A percentile compares a stretch with the other conserved stretches of the same genome.
These are phyloP conservation scores for Donacobius atricapilla DNA, from an alignment of 2,113 vertebrate species.

Conservation along the genomic window DNA sequence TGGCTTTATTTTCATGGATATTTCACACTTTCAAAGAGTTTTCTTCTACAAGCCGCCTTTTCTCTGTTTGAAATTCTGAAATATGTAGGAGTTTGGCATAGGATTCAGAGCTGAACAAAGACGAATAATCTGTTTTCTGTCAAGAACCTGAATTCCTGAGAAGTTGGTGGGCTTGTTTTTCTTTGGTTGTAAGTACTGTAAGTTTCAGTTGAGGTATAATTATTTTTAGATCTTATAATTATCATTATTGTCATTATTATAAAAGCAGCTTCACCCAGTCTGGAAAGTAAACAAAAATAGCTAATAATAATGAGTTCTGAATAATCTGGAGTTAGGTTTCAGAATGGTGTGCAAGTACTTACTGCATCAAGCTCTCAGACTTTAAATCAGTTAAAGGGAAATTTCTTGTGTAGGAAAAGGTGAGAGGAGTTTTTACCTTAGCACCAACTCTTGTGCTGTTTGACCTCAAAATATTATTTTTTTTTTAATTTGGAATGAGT, in stretches of 20 bases:
- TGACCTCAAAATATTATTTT: slow-evolving; percentile 32
- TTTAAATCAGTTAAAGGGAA: neutral
- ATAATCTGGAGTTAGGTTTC: neutral
- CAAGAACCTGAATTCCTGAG: neutral
- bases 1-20: neutral
- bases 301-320: neutral
- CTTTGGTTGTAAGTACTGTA: neutral
- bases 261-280: neutral
- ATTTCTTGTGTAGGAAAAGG: neutral
- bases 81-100: slow-evolving; percentile 27
- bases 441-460: neutral
- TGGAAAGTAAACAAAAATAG: slow-evolving; percentile 42
- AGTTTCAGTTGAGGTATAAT: neutral
- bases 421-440: neutral
- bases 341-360: neutral
- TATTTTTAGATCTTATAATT: neutral
- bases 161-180: slow-evolving; percentile 3
- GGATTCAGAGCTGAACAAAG: slow-evolving; percentile 12
- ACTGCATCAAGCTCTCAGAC: neutral
- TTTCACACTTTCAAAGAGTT: neutral
- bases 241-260: neutral
- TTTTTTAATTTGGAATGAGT: slow-evolving; percentile 25
- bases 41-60: neutral
- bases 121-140: neutral
- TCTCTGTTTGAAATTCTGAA: neutral